A percentile compares a stretch with the other conserved stretches of the same genome.
These are phyloP conservation scores for Brachionus koreanus DNA, from an alignment of 1,140 invertebrate species.

Conservation along the genomic window DNA sequence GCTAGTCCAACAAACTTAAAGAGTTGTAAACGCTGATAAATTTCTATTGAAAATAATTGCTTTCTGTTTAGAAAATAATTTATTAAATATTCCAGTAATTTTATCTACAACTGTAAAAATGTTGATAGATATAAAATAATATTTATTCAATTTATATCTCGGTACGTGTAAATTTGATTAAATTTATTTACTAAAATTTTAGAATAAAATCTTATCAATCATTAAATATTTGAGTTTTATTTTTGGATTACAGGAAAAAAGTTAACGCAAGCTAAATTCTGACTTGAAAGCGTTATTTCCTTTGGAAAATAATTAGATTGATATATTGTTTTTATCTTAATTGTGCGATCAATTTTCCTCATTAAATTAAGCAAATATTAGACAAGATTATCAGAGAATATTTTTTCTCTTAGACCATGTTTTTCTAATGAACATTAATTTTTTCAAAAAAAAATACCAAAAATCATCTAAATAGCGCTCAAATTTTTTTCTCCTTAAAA, in stretches of 20 bases:
- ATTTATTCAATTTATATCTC: background rate
- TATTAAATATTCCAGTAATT: background rate
- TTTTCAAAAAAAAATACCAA: too few species aligned
- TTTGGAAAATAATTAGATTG: background rate
- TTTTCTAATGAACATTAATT: background rate
- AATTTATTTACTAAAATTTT: background rate
- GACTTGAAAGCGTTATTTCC: background rate
- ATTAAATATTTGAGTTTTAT: background rate
- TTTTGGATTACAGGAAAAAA: background rate
- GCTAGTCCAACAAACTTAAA: background rate
- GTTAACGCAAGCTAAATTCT: background rate
- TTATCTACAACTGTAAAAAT: conserved; percentile 31
- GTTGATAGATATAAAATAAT: conserved; percentile 29
- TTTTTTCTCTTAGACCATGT: background rate
- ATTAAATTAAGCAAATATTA: background rate
- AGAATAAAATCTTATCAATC: conserved; percentile 4
- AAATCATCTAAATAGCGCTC: too few species aligned
- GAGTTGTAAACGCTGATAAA: background rate
- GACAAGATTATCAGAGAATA: background rate
- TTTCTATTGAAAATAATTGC: background rate
- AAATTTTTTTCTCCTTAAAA: too few species aligned
- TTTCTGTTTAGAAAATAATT: background rate
- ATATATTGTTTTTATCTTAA: conserved; percentile 3
- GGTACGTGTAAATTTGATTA: background rate
- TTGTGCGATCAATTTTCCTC: background rate